These are phyloP conservation scores for Apocrypta bakeri DNA, from an alignment of 1,140 invertebrate genomes.

Conservation along the genomic window DNA sequence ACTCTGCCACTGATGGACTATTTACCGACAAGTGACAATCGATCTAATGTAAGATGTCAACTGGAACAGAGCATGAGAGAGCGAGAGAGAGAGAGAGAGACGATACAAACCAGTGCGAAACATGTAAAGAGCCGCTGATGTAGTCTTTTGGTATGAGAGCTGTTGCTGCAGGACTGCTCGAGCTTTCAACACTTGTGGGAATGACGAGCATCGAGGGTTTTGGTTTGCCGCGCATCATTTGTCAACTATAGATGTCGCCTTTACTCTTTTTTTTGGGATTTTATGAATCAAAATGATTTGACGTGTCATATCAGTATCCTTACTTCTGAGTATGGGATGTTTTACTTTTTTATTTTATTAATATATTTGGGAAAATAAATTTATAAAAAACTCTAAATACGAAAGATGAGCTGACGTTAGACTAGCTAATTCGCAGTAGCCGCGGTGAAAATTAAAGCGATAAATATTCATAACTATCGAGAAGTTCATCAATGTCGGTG, in stretches of 20 bases:
- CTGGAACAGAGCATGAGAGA: no score
- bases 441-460: background rate
- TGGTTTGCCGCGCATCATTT: constrained; percentile 28
- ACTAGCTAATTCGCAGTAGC: no score
- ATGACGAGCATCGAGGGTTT: background rate
- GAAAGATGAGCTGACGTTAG: no score
- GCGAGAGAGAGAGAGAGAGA: background rate
- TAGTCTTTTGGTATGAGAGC: background rate
- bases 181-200: constrained; percentile 35
- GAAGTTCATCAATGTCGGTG: no score
- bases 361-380: no score
- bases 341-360: no score
- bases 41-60: constrained; percentile 23
- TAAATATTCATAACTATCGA: background rate
- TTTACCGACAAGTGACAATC: constrained; percentile 41
- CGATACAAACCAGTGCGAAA: no score
- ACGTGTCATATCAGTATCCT: background rate
- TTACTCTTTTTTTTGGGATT: background rate
- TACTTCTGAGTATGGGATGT: background rate
- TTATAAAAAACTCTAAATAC: no score
- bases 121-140: background rate
- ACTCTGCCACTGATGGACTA: constrained; percentile 15
- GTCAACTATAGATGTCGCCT: background rate
- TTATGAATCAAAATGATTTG: no score
- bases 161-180: background rate